These are phyloP conservation scores for Mastacembelus armatus DNA, from an alignment of 2,797 vertebrate species.

Conservation along the genomic window DNA sequence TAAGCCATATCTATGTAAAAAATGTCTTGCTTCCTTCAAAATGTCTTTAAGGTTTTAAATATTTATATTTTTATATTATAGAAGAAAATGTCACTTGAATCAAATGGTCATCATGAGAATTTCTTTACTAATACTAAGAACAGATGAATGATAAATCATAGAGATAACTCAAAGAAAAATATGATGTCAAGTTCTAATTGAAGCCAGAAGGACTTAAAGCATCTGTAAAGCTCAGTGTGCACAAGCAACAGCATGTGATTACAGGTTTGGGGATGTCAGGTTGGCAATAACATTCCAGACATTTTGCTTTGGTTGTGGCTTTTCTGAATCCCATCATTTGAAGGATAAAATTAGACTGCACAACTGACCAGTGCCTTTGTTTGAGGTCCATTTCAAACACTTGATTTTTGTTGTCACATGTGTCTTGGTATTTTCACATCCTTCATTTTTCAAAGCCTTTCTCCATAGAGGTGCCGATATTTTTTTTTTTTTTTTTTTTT, in stretches of 20 bases:
- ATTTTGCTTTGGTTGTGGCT: slow-evolving; percentile 57
- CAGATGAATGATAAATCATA: slow-evolving; percentile 14
- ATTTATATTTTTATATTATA: not conserved
- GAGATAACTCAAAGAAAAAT: slow-evolving; percentile 11
- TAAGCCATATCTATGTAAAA: not conserved
- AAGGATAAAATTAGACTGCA: slow-evolving; percentile 64
- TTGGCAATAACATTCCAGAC: slow-evolving; percentile 64
- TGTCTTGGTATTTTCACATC: slow-evolving; percentile 39
- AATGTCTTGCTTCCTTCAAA: too few species aligned
- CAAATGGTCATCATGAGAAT: not conserved
- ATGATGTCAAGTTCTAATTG: slow-evolving; percentile 47
- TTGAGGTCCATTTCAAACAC: slow-evolving; percentile 56
- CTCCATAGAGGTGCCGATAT: slow-evolving; percentile 5
- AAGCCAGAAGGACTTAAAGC: slow-evolving; percentile 4
- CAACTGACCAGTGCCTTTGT: slow-evolving; percentile 55
- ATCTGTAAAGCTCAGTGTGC: slow-evolving; percentile 24
- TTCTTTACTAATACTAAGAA: too few species aligned
- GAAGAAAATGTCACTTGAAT: not conserved
- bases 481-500: slow-evolving; percentile 1
- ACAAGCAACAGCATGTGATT: slow-evolving; percentile 68
- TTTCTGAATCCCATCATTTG: slow-evolving; percentile 63
- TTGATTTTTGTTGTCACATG: slow-evolving; percentile 55
- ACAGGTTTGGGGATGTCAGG: slow-evolving; percentile 54
- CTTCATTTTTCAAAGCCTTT: slow-evolving; percentile 2
- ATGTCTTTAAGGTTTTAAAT: not conserved